A percentile compares a stretch with the other conserved stretches of the same genome.
These are phyloP conservation scores for Aphidius ervi DNA, from an alignment of 1,140 invertebrate genomes.

Conservation along the genomic window DNA sequence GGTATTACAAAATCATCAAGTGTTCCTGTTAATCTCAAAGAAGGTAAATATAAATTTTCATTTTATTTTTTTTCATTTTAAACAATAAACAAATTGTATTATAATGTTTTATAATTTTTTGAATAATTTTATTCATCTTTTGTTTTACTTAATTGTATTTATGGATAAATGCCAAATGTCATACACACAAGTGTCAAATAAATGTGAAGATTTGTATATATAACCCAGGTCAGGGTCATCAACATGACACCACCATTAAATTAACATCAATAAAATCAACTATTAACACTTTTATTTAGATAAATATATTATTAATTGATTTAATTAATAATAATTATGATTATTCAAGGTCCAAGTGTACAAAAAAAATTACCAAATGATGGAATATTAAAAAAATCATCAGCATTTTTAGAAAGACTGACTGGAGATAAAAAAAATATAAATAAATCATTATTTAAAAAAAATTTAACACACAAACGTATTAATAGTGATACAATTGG, in stretches of 20 bases:
- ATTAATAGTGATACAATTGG: slow-evolving; percentile 17
- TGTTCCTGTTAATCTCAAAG: slow-evolving; percentile 35
- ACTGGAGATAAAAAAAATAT: slow-evolving; percentile 13
- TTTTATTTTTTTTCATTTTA: not conserved
- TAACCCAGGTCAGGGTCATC: slow-evolving; percentile 5
- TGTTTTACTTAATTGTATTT: no score
- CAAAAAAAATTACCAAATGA: slow-evolving; percentile 22
- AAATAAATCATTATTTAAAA: not conserved
- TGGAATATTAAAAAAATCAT: slow-evolving; percentile 35
- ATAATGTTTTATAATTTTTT: not conserved
- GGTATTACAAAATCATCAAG: slow-evolving; percentile 35
- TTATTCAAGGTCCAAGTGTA: not conserved
- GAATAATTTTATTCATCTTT: no score
- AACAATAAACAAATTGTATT: no score
- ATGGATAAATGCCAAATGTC: no score
- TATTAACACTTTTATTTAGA: no score
- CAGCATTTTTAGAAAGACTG: slow-evolving; percentile 33
- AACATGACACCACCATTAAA: no score
- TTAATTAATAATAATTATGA: no score
- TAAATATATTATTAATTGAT: no score
- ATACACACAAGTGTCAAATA: no score
- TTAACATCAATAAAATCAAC: no score
- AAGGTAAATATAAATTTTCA: slow-evolving; percentile 28
- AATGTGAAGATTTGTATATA: no score
- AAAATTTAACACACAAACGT: slow-evolving; percentile 4